Conservation (phyloP, 2,113 vertebrate genomes). For the Bubalus kerabau region DNA sequence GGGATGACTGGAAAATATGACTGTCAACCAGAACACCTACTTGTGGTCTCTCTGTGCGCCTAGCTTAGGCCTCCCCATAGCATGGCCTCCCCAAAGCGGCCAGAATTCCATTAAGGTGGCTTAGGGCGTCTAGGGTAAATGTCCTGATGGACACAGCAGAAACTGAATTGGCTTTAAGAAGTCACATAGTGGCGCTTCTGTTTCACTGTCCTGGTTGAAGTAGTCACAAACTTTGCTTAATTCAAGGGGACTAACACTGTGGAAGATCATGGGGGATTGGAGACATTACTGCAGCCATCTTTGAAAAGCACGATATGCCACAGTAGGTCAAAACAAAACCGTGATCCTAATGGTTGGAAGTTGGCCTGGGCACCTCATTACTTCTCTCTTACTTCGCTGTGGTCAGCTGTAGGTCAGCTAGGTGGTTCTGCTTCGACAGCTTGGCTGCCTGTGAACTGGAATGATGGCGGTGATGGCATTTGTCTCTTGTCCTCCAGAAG, state of each 20-base stretch:
- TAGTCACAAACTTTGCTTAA: neutral
- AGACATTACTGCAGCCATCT: neutral
- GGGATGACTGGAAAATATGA: neutral
- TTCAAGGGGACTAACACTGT: neutral
- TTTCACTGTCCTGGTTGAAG: neutral
- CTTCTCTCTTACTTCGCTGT: neutral
- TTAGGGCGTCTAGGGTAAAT: neutral
- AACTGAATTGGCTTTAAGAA: neutral
- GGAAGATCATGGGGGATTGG: accelerated
- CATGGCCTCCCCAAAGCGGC: neutral
- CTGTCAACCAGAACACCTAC: neutral
- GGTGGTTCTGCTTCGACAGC: neutral
- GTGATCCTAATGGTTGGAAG: neutral
- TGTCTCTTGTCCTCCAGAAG: neutral
- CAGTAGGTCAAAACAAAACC: neutral
- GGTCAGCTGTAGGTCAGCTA: neutral
- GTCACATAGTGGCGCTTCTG: neutral
- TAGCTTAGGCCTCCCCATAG: neutral
- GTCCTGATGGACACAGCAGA: neutral
- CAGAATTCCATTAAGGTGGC: neutral
- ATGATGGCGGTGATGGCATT: neutral
- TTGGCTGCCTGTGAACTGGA: neutral
- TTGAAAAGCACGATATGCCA: neutral
- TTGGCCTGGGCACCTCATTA: neutral
- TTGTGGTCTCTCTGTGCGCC: accelerated